Conservation (phyloP, 64 coral and sea anemone genomes). For the Montipora foliosa region DNA sequence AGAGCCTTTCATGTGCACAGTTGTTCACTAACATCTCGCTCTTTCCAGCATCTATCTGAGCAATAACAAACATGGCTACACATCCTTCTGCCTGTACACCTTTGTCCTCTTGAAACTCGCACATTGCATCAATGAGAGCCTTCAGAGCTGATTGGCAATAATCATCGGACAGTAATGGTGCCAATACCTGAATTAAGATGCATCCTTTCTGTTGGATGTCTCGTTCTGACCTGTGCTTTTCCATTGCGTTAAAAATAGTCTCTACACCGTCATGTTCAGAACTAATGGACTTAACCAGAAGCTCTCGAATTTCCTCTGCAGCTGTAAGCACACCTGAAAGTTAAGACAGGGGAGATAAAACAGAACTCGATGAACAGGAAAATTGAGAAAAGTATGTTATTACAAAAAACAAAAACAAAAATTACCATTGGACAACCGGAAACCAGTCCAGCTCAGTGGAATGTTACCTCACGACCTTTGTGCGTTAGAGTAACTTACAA, state of each 20-base stretch:
- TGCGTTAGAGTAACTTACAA: too few species aligned
- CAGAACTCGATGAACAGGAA: background rate
- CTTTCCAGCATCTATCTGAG: slow-evolving; percentile 65
- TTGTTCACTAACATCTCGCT: slow-evolving; percentile 78
- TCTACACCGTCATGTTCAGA: slow-evolving; percentile 47
- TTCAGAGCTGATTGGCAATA: slow-evolving; percentile 41
- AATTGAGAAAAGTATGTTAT: background rate
- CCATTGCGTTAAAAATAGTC: slow-evolving; percentile 72
- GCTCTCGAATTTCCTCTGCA: slow-evolving; percentile 72
- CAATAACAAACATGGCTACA: slow-evolving; percentile 80
- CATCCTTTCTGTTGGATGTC: slow-evolving; percentile 86
- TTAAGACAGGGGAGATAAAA: background rate
- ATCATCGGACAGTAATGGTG: slow-evolving; percentile 54
- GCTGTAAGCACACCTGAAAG: slow-evolving; percentile 83
- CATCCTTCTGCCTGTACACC: slow-evolving; percentile 82
- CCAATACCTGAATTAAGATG: slow-evolving; percentile 75
- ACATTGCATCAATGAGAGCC: slow-evolving; percentile 73
- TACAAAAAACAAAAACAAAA: background rate
- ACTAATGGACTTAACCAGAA: slow-evolving; percentile 50
- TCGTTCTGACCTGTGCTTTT: slow-evolving; percentile 20
- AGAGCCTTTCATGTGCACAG: slow-evolving; percentile 78
- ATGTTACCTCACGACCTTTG: too few species aligned
- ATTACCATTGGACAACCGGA: background rate
- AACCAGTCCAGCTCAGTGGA: too few species aligned
- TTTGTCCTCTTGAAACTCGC: slow-evolving; percentile 37